These are phyloP conservation scores for Vanacampus margaritifer DNA, from an alignment of 2,113 vertebrate species.

Conservation along the genomic window DNA sequence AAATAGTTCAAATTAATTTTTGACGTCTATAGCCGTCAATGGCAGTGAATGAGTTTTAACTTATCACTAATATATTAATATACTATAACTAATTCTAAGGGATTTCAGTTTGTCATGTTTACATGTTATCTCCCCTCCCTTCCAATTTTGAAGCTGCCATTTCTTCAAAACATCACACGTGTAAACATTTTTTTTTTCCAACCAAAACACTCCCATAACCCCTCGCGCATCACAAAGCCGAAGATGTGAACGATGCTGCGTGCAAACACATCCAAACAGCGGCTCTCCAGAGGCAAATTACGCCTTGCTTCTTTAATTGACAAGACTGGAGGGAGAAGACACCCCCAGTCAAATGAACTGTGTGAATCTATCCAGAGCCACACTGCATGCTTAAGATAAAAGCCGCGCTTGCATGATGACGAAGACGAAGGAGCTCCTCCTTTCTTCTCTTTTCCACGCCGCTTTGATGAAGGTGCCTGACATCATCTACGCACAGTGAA, in stretches of 20 bases:
- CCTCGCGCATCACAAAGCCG: background rate
- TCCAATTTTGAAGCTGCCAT: background rate
- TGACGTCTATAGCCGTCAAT: too few species aligned
- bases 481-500: slow-evolving; percentile 69
- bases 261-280: slow-evolving; percentile 6
- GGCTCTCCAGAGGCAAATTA: slow-evolving; percentile 20
- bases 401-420: slow-evolving; percentile 39
- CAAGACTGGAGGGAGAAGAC: slow-evolving; percentile 13
- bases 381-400: slow-evolving; percentile 47
- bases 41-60: too few species aligned
- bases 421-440: slow-evolving; percentile 24
- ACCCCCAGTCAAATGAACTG: slow-evolving; percentile 26
- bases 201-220: background rate
- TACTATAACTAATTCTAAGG: background rate
- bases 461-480: slow-evolving; percentile 71
- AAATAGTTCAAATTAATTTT: too few species aligned
- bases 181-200: slow-evolving; percentile 2
- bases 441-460: slow-evolving; percentile 56
- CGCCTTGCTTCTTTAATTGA: slow-evolving; percentile 32
- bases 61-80: too few species aligned
- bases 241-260: background rate
- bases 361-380: slow-evolving; percentile 38
- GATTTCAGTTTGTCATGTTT: background rate
- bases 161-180: slow-evolving; percentile 5
- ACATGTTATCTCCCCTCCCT: background rate